phyloP scores from a whole-genome alignment of 1,140 invertebrate species.

The Bombus affinis region DNA sequence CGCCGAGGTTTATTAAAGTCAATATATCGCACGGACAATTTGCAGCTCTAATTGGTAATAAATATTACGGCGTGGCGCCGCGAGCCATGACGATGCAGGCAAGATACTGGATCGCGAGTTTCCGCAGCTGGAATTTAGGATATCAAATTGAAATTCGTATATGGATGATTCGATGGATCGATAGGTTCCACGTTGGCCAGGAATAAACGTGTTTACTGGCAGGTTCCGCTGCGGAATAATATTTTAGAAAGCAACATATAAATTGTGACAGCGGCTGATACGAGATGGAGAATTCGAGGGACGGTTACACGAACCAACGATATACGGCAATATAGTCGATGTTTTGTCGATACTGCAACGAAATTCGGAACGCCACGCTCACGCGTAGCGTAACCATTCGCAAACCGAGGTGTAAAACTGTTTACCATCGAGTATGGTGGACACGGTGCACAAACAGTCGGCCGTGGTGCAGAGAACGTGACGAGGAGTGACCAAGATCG shows the following conservation, averaged over 20 bases:
- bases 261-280: not conserved
- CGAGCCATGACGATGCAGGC: not conserved
- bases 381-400: not conserved
- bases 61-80: not conserved
- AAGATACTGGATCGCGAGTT: not conserved
- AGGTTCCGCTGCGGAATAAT: not conserved
- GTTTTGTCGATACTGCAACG: not conserved
- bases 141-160: not conserved
- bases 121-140: not conserved
- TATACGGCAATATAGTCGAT: not conserved
- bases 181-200: not conserved
- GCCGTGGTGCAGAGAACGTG: not conserved
- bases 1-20: slow-evolving; percentile 28
- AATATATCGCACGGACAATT: slow-evolving; percentile 25
- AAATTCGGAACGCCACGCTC: not conserved
- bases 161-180: not conserved
- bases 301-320: not conserved
- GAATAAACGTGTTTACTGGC: not conserved
- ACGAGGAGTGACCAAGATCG: not conserved
- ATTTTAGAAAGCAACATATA: not conserved
- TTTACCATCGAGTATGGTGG: not conserved
- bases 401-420: not conserved
- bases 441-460: not conserved
- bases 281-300: not conserved
- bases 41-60: slow-evolving; percentile 35